phyloP scores from a whole-genome alignment of 1,140 invertebrate species.

The Saxidomus purpurata region DNA sequence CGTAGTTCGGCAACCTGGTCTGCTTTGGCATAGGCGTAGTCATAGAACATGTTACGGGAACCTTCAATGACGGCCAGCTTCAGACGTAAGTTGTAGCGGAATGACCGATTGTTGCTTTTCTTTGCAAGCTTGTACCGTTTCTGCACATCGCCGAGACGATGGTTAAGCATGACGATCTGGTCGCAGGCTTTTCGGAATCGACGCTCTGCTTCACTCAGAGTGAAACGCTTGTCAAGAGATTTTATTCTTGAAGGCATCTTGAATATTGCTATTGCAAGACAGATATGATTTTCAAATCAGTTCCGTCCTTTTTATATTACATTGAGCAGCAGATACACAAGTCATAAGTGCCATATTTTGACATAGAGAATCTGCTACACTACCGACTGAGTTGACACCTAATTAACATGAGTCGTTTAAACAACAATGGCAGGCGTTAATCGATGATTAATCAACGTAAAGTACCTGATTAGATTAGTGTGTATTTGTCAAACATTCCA shows the following conservation, averaged over 20 bases:
- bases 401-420: too few relatives aligned
- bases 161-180: conserved; percentile 57
- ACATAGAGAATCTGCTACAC: too few relatives aligned
- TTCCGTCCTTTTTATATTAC: background rate
- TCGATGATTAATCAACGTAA: too few relatives aligned
- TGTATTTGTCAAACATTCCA: too few relatives aligned
- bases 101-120: background rate
- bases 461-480: too few relatives aligned
- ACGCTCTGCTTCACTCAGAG: conserved; percentile 31
- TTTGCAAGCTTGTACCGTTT: conserved; percentile 54
- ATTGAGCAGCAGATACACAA: background rate
- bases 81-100: conserved; percentile 52
- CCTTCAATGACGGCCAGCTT: conserved; percentile 70
- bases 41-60: conserved; percentile 70
- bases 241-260: conserved; percentile 43
- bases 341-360: too few relatives aligned
- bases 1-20: conserved; percentile 62
- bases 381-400: too few relatives aligned
- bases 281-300: background rate
- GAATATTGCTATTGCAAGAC: conserved; percentile 30
- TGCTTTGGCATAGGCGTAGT: conserved; percentile 71
- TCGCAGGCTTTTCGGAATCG: conserved; percentile 52
- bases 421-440: too few relatives aligned
- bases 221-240: conserved; percentile 44
- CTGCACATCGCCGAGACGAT: conserved; percentile 21